Percentiles rank a stretch among this genome's conserved stretches.
These are phyloP conservation scores for Pterostichus niger DNA, from an alignment of 2,888 invertebrate species.

Conservation along the genomic window DNA sequence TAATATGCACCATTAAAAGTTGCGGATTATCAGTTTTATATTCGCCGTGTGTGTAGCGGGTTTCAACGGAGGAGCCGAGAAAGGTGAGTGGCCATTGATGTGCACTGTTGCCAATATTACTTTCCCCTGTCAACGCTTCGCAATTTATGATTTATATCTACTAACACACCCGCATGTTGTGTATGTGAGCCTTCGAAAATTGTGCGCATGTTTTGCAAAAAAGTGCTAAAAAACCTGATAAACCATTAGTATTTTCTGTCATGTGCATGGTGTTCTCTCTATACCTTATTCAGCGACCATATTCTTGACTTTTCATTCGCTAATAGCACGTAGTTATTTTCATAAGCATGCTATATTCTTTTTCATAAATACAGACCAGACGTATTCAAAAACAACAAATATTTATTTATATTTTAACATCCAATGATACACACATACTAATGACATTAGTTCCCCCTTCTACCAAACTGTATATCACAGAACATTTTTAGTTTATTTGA, in stretches of 20 bases:
- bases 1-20: constrained; percentile 69
- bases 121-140: constrained; percentile 73
- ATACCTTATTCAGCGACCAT: too few relatives aligned
- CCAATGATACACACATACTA: too few relatives aligned
- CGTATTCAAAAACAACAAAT: too few relatives aligned
- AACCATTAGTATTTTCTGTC: constrained; percentile 64
- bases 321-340: too few relatives aligned
- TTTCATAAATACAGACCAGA: too few relatives aligned
- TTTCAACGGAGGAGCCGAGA: constrained; percentile 13
- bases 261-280: constrained; percentile 48
- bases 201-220: constrained; percentile 65
- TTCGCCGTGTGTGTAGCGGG: constrained; percentile 36
- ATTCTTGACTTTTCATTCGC: not conserved
- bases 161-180: constrained; percentile 15
- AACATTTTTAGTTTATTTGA: too few relatives aligned
- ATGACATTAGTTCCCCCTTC: too few relatives aligned
- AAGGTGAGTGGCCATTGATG: constrained; percentile 69
- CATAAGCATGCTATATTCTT: too few relatives aligned
- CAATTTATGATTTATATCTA: constrained; percentile 74
- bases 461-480: too few relatives aligned
- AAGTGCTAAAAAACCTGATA: constrained; percentile 57
- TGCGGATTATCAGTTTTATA: constrained; percentile 70
- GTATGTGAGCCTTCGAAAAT: constrained; percentile 49
- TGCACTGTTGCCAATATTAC: constrained; percentile 73
- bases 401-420: too few relatives aligned